Evolutionary conservation across 2,888 invertebrate species (phyloP), one percentile per base, ranked within the genome.

Genomic region (Toxonevra muliebris): DNA sequence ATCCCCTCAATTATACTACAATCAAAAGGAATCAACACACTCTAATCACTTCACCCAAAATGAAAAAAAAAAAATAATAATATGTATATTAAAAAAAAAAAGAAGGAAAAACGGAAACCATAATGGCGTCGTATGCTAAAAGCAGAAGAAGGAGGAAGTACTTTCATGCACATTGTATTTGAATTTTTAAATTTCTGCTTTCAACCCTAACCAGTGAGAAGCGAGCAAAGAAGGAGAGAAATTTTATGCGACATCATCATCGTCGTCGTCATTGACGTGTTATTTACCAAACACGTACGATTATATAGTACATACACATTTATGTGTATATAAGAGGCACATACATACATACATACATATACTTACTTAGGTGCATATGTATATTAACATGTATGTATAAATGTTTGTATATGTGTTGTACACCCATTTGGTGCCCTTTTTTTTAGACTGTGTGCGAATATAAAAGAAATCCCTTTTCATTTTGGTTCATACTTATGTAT

Each of bases 251-350:
- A 30, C 30, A 30, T 30, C 45, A 12, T 13, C 5, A 50, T n/a
- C 61, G 50, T 30, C 30, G 30, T n/a, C 61, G 50, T 30, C 30
- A 13, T 68, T 80, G 80, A 81, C 81, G 81, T 81, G 81, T 81
- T 81, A 81, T 81, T 81, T 81, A 81, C 81, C 81, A 81, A 81
- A 81, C 81, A 81, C 81, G 80, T 80, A 78, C 79, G 76, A 62
- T 73, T 74, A 75, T 75, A 77, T 74, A 75, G 74, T 75, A 79
- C 74, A 77, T 71, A 72, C 13, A 62, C 30, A 30, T 30, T 30
- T 30, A 30, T 30, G 7, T 30, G 30, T 30, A 30, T 30, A 19
- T 19, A 53, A 57, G 20, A 67, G 53, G 61, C 55, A 65, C 45
- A 54, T 42, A 58, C 48, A 54, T 8, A 41, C 43, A 20, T 54